A percentile compares a stretch with the other conserved stretches of the same genome.
Evolutionary conservation across 2,888 invertebrate species (phyloP).

Genomic region (Gastracanthus pulcherrimus): DNA sequence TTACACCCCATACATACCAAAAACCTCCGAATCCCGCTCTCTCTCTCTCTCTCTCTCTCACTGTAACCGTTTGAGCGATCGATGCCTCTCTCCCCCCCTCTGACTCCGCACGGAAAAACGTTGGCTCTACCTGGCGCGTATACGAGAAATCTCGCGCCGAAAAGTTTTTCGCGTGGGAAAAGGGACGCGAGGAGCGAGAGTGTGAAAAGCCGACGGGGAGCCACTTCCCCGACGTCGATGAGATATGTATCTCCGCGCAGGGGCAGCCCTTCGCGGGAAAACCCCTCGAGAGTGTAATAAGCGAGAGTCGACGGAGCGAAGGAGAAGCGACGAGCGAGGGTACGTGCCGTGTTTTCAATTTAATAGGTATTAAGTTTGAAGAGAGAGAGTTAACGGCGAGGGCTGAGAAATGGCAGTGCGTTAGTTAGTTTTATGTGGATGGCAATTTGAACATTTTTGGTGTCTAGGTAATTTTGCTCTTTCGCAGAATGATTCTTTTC

Average conservation of each 20-base stretch:
- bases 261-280: conserved; percentile 21
- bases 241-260: conserved; percentile 39
- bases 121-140: background rate
- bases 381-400: no score
- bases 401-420: background rate
- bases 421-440: background rate
- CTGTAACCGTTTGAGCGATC: conserved; percentile 44
- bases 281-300: conserved; percentile 19
- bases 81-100: conserved; percentile 35
- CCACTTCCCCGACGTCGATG: conserved; percentile 4
- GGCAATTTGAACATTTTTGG: no score
- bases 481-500: no score
- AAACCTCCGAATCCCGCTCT: background rate
- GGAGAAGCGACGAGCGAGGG: background rate
- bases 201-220: conserved; percentile 55
- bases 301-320: background rate
- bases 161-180: conserved; percentile 55
- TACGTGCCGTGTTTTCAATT: background rate
- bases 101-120: conserved; percentile 16
- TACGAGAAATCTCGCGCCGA: conserved; percentile 23
- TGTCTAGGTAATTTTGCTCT: no score
- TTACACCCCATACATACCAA: background rate
- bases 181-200: conserved; percentile 33
- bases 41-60: background rate
- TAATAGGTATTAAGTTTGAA: conserved; percentile 13